These are phyloP conservation scores for Bombus sibiricus DNA, from an alignment of 1,140 invertebrate genomes.

Conservation along the genomic window DNA sequence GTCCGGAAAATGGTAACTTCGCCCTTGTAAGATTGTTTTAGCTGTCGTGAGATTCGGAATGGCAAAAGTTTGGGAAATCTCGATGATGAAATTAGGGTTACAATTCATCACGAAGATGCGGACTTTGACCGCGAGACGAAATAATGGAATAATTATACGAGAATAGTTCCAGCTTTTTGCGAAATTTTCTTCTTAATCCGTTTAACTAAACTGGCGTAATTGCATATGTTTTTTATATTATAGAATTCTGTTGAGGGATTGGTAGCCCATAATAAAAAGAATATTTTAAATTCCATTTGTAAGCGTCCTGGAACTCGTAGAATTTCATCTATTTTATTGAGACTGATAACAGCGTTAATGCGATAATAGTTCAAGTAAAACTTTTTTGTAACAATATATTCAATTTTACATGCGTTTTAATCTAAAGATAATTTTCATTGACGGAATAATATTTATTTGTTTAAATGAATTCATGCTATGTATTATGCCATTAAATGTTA, in stretches of 20 bases:
- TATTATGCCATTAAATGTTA: background rate
- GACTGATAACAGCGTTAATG: background rate
- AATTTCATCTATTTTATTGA: background rate
- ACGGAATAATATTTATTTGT: background rate
- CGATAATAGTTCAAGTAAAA: background rate
- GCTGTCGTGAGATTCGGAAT: background rate
- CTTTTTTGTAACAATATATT: no score
- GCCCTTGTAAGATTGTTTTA: background rate
- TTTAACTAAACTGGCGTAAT: no score
- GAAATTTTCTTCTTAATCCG: no score
- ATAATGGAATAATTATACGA: background rate
- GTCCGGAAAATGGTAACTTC: slow-evolving; percentile 44
- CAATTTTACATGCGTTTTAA: no score
- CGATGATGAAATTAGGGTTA: background rate
- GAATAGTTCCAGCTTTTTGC: no score
- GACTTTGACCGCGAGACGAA: background rate
- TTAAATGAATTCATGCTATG: background rate
- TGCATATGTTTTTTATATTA: no score
- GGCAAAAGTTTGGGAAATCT: no score
- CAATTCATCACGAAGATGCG: background rate
- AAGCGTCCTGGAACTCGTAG: background rate
- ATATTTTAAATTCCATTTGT: no score
- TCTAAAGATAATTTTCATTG: no score
- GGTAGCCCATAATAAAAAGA: no score
- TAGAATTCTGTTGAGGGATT: no score